Percentiles rank a stretch among this genome's conserved stretches.
Conservation (phyloP, 2,888 invertebrate genomes). For the Lacanobia wlatinum region DNA sequence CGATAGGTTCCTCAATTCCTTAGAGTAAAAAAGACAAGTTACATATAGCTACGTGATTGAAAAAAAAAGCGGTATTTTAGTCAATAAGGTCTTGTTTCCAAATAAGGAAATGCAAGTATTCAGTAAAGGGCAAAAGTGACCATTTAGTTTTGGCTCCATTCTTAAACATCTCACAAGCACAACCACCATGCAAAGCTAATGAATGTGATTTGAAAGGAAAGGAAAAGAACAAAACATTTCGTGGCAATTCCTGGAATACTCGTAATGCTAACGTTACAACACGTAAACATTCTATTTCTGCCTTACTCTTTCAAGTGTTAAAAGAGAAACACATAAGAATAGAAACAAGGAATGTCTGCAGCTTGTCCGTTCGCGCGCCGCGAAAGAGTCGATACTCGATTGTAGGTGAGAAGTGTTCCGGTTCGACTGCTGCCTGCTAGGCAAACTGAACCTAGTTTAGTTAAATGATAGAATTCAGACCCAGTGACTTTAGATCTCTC, state of each 20-base stretch:
- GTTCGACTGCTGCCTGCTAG: constrained; percentile 9
- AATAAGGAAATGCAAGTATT: not conserved
- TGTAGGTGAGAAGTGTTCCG: constrained; percentile 43
- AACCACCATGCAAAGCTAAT: not conserved
- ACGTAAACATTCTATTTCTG: constrained; percentile 45
- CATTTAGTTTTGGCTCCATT: not conserved
- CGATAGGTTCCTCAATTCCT: not conserved
- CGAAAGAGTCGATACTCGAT: constrained; percentile 36
- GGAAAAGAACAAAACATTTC: constrained; percentile 3
- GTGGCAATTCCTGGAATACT: constrained; percentile 19
- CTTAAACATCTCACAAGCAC: not conserved
- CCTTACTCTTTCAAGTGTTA: constrained; percentile 40
- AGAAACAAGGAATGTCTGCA: constrained; percentile 44
- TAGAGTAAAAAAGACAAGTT: not conserved
- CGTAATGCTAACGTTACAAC: constrained; percentile 17
- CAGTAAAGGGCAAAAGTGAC: not conserved
- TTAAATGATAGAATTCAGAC: constrained; percentile 14
- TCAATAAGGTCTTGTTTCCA: too few relatives aligned
- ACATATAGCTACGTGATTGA: not conserved
- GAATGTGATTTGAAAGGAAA: not conserved
- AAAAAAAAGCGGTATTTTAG: not conserved
- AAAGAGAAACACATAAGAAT: constrained; percentile 34
- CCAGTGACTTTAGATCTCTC: constrained; percentile 4
- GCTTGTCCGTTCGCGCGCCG: constrained; percentile 29
- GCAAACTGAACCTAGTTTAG: not conserved